These are phyloP conservation scores for Leistus spinibarbis DNA, from an alignment of 2,888 invertebrate genomes.

Conservation along the genomic window DNA sequence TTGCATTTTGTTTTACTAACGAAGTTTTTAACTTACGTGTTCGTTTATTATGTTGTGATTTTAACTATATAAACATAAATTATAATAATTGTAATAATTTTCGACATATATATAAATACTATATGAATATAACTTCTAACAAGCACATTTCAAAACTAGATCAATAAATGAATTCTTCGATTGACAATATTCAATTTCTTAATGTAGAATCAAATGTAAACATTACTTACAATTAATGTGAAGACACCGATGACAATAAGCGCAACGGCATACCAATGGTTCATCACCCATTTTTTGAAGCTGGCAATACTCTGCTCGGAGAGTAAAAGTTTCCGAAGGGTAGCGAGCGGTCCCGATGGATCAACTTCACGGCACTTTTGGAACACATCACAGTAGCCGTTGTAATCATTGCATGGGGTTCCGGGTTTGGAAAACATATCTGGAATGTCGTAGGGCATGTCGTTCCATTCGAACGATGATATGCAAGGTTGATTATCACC, in stretches of 20 bases:
- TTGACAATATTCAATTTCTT: not conserved
- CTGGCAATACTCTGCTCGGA: constrained; percentile 90
- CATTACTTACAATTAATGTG: constrained; percentile 76
- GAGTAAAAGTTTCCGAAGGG: constrained; percentile 81
- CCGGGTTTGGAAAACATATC: constrained; percentile 94
- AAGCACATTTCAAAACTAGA: too few species aligned
- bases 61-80: constrained; percentile 7
- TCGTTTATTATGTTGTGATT: constrained; percentile 5
- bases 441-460: constrained; percentile 86
- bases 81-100: not conserved
- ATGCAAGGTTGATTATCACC: constrained; percentile 82
- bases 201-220: not conserved
- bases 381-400: constrained; percentile 79
- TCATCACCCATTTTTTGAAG: constrained; percentile 84
- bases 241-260: constrained; percentile 76
- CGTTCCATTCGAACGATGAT: constrained; percentile 91
- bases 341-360: constrained; percentile 90
- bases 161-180: not conserved
- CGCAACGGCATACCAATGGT: constrained; percentile 90
- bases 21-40: constrained; percentile 16
- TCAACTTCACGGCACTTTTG: constrained; percentile 88
- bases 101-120: not conserved
- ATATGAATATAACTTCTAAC: not conserved
- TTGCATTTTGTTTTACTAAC: not conserved
- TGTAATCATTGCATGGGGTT: constrained; percentile 92